Evolutionary conservation across 2,113 vertebrate species (phyloP).

Genomic region (Nibea albiflora): DNA sequence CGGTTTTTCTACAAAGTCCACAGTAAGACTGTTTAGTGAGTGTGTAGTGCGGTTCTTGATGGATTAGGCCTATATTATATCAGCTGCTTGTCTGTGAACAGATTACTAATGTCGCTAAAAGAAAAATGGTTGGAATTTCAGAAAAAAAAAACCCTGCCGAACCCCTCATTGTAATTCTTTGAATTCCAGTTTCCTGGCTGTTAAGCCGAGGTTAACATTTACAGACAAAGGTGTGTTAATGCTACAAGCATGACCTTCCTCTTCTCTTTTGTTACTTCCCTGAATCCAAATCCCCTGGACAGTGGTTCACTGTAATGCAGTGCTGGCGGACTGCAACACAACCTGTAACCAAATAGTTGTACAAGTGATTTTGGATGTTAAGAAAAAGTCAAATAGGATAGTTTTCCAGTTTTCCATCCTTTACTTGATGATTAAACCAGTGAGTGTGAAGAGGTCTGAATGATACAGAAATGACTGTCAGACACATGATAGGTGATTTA

Average conservation of each 20-base stretch:
- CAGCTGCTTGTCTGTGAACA: slow-evolving; percentile 26
- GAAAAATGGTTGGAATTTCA: slow-evolving; percentile 64
- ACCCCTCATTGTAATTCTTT: slow-evolving; percentile 65
- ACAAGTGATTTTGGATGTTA: neutral
- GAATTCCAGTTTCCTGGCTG: slow-evolving; percentile 66
- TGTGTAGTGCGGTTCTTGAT: slow-evolving; percentile 1
- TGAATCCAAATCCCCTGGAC: slow-evolving; percentile 38
- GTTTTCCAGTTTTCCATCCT: neutral
- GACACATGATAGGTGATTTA: slow-evolving; percentile 31
- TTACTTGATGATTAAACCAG: neutral
- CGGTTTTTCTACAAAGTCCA: neutral
- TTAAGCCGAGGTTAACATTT: slow-evolving; percentile 63
- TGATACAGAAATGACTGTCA: neutral
- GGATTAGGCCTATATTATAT: slow-evolving; percentile 15
- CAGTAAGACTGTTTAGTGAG: neutral
- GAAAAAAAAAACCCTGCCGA: slow-evolving; percentile 19
- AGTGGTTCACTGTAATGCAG: slow-evolving; percentile 8
- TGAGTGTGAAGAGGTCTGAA: neutral
- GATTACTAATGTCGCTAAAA: slow-evolving; percentile 25
- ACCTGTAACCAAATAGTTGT: neutral
- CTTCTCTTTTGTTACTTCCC: slow-evolving; percentile 38
- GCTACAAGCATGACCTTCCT: slow-evolving; percentile 45
- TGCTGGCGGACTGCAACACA: neutral
- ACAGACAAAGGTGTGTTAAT: slow-evolving; percentile 68
- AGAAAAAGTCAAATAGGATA: neutral